Evolutionary conservation across 1,140 invertebrate species (phyloP).

Genomic region (Sycophila sp.): DNA sequence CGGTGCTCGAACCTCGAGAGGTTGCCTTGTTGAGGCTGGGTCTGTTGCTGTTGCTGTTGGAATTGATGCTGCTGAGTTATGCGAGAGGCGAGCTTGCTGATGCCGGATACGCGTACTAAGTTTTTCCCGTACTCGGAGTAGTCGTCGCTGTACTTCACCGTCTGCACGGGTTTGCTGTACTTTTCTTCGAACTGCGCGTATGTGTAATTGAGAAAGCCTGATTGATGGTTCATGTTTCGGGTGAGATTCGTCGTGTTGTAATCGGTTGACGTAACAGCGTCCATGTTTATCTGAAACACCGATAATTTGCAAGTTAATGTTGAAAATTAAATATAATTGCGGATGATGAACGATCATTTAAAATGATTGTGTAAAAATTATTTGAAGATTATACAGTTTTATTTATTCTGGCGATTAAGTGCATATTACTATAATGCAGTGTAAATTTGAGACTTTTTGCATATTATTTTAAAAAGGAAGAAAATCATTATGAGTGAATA

Average conservation of each 20-base stretch:
- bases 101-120: slow-evolving; percentile 40
- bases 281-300: slow-evolving; percentile 63
- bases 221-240: slow-evolving; percentile 56
- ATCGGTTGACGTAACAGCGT: slow-evolving; percentile 61
- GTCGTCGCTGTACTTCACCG: slow-evolving; percentile 55
- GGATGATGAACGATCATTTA: too few relatives aligned
- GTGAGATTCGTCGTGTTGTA: slow-evolving; percentile 57
- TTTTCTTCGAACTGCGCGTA: slow-evolving; percentile 59
- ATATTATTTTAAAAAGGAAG: too few relatives aligned
- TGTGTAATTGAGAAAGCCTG: slow-evolving; percentile 57
- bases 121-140: slow-evolving; percentile 48
- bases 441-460: too few relatives aligned
- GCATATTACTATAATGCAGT: too few relatives aligned
- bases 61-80: background rate
- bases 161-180: slow-evolving; percentile 49
- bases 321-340: too few relatives aligned
- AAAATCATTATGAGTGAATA: too few relatives aligned
- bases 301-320: too few relatives aligned
- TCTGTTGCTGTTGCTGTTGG: slow-evolving; percentile 31
- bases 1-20: slow-evolving; percentile 45
- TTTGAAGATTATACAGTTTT: too few relatives aligned
- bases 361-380: too few relatives aligned
- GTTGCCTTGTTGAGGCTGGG: background rate
- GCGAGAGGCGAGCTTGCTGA: slow-evolving; percentile 35
- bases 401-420: too few relatives aligned